phyloP scores from a whole-genome alignment of 23 tunicate species.

The Botrylloides violaceus region DNA sequence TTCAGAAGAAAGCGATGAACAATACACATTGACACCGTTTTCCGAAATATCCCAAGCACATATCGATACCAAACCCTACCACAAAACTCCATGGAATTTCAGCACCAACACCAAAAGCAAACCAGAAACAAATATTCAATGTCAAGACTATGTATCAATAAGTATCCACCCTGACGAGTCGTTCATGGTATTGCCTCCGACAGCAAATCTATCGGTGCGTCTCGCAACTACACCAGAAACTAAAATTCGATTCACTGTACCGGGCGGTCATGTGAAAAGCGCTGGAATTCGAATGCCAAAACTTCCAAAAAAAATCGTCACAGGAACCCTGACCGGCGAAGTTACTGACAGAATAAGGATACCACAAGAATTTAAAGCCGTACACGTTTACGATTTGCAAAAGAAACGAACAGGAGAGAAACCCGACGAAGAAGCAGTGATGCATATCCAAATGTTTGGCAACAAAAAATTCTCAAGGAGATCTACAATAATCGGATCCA shows the following conservation, averaged over 20 bases:
- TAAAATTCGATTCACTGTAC: slow-evolving; percentile 15
- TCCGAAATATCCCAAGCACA: neutral
- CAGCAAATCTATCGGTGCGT: neutral
- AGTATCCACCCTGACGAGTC: slow-evolving; percentile 39
- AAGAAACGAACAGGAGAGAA: slow-evolving; percentile 28
- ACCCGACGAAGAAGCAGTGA: slow-evolving; percentile 28
- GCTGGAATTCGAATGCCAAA: slow-evolving; percentile 26
- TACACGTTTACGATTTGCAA: slow-evolving; percentile 56
- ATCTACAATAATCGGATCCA: neutral
- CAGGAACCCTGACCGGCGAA: slow-evolving; percentile 11
- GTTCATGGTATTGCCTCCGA: slow-evolving; percentile 12
- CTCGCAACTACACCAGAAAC: slow-evolving; percentile 1
- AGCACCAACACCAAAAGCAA: slow-evolving; percentile 46
- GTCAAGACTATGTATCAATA: slow-evolving; percentile 16
- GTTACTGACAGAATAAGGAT: slow-evolving; percentile 17
- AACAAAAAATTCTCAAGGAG: neutral
- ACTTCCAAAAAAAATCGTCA: slow-evolving; percentile 13
- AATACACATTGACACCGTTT: neutral
- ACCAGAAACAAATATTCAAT: slow-evolving; percentile 46
- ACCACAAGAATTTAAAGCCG: slow-evolving; percentile 35
- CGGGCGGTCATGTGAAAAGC: slow-evolving; percentile 28
- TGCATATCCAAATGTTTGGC: slow-evolving; percentile 31
- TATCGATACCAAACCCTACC: neutral
- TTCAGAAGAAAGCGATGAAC: neutral
- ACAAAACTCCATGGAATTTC: slow-evolving; percentile 40